These are phyloP conservation scores for Glaucomys volans DNA, from an alignment of 2,113 vertebrate genomes.

Conservation along the genomic window DNA sequence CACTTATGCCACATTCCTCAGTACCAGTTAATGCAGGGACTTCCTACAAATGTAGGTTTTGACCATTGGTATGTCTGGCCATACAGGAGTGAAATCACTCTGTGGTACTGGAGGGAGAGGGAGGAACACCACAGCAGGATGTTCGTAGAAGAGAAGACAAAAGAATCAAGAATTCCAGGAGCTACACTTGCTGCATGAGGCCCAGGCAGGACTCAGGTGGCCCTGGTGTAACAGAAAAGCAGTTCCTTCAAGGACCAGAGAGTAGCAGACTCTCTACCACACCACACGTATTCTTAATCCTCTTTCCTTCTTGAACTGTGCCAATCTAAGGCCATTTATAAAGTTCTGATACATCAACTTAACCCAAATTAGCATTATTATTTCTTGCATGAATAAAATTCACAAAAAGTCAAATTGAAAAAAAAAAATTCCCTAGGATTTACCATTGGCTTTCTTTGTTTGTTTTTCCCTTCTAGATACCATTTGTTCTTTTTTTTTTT, in stretches of 20 bases:
- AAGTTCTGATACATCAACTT: neutral
- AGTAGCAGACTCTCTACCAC: neutral
- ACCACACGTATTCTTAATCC: neutral
- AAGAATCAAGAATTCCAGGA: neutral
- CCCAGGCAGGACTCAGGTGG: neutral
- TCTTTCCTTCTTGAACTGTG: neutral
- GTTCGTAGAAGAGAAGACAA: no score
- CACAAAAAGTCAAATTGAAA: slow-evolving; percentile 20
- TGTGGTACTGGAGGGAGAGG: neutral
- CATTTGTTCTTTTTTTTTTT: neutral
- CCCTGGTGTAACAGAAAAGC: neutral
- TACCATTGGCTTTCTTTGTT: neutral
- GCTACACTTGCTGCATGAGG: neutral
- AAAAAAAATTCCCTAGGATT: neutral
- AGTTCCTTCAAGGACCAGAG: neutral
- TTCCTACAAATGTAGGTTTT: neutral
- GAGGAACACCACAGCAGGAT: neutral
- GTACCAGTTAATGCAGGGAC: neutral
- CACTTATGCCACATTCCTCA: neutral
- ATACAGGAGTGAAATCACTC: neutral
- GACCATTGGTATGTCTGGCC: neutral
- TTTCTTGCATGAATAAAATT: neutral
- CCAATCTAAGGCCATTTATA: neutral
- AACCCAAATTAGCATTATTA: neutral
- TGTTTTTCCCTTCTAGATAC: neutral